Evolutionary conservation across 2,888 invertebrate genomes (phyloP).

Genomic region (Aromia moschata): DNA sequence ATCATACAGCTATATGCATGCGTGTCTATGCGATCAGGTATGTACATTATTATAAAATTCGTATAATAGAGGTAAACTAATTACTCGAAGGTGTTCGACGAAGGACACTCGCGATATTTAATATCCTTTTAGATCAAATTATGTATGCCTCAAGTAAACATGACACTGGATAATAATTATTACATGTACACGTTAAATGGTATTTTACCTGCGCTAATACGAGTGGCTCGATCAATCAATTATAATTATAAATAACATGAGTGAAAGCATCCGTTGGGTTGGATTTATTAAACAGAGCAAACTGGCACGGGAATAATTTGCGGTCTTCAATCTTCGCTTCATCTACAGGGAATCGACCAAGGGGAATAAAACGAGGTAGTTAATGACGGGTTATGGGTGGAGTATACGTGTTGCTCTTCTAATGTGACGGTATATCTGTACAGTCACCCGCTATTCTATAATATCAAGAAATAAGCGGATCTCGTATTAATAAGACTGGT

Average conservation of each 20-base stretch:
- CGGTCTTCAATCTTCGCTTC: background rate
- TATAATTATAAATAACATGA: slow-evolving; percentile 16
- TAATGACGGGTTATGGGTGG: too few relatives aligned
- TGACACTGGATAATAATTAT: slow-evolving; percentile 17
- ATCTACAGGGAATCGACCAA: background rate
- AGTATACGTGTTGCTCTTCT: too few relatives aligned
- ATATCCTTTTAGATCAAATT: slow-evolving; percentile 28
- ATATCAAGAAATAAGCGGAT: too few relatives aligned
- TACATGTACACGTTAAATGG: slow-evolving; percentile 15
- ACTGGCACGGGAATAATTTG: background rate
- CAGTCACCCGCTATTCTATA: too few relatives aligned
- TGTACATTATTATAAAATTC: slow-evolving; percentile 26
- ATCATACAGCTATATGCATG: too few relatives aligned
- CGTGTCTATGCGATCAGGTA: too few relatives aligned
- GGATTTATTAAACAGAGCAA: background rate
- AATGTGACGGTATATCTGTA: too few relatives aligned
- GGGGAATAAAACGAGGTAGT: background rate
- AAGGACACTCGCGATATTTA: slow-evolving; percentile 28
- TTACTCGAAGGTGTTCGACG: slow-evolving; percentile 20
- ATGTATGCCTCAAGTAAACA: slow-evolving; percentile 19
- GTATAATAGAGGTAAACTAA: slow-evolving; percentile 17
- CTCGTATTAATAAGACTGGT: too few relatives aligned
- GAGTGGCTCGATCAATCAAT: slow-evolving; percentile 17
- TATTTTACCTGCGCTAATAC: slow-evolving; percentile 13
- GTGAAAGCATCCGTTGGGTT: slow-evolving; percentile 14